These are phyloP conservation scores for Meleagris gallopavo DNA, from an alignment of 2,113 vertebrate species.

Conservation along the genomic window DNA sequence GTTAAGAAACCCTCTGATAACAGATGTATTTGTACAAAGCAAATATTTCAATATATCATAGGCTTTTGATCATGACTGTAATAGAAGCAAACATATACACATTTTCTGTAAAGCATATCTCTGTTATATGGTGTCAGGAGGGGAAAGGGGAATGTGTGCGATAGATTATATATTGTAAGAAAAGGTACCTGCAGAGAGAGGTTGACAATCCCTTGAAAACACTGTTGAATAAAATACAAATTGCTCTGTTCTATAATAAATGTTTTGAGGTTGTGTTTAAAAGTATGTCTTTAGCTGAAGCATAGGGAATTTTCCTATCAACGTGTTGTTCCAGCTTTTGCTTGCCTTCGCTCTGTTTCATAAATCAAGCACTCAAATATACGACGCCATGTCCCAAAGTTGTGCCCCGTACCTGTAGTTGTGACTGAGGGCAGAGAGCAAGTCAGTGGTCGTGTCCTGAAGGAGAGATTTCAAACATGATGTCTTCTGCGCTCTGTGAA, in stretches of 20 bases:
- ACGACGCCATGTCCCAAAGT: constrained; percentile 2
- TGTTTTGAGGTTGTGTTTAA: not conserved
- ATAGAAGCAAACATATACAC: constrained; percentile 72
- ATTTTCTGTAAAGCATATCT: constrained; percentile 71
- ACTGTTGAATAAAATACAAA: constrained; percentile 39
- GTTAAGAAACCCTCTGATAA: constrained; percentile 83
- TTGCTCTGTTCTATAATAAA: constrained; percentile 37
- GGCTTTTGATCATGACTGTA: constrained; percentile 80
- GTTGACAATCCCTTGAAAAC: constrained; percentile 28
- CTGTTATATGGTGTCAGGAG: constrained; percentile 51
- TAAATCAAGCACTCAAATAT: constrained; percentile 54
- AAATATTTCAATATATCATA: constrained; percentile 82
- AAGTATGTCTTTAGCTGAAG: not conserved
- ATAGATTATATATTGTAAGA: constrained; percentile 57
- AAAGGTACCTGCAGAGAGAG: constrained; percentile 41
- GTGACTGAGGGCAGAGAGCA: not conserved
- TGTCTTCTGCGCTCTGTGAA: not conserved
- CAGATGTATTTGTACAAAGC: constrained; percentile 79
- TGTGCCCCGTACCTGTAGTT: constrained; percentile 14
- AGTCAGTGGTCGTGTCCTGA: not conserved
- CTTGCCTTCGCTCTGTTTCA: constrained; percentile 8
- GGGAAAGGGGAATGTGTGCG: constrained; percentile 17
- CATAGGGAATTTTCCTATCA: not conserved
- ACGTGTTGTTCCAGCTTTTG: not conserved
- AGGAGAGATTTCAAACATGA: not conserved